Conservation (phyloP, 2,888 invertebrate genomes). For the Lithophane semibrunnea region DNA sequence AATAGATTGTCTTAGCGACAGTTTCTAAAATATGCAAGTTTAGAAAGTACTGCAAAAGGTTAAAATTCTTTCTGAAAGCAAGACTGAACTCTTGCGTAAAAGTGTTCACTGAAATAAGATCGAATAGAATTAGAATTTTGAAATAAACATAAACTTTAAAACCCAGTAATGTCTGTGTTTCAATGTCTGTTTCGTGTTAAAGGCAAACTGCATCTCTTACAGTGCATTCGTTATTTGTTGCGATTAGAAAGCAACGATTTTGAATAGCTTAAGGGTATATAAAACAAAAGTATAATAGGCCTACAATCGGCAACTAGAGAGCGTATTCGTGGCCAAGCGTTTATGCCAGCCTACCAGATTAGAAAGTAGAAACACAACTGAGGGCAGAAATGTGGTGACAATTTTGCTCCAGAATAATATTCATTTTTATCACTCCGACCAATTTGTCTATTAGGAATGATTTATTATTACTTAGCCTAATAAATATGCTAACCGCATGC, state of each 20-base stretch:
- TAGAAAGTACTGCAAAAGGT: conserved; percentile 27
- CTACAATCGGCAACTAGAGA: conserved; percentile 81
- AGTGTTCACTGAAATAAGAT: conserved; percentile 12
- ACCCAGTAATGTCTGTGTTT: conserved; percentile 3
- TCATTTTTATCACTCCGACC: conserved; percentile 41
- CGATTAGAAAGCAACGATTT: conserved; percentile 82
- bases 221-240: conserved; percentile 68
- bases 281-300: conserved; percentile 83
- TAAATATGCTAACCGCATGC: conserved; percentile 47
- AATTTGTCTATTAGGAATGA: conserved; percentile 4
- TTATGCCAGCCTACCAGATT: conserved; percentile 81
- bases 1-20: conserved; percentile 10
- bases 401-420: conserved; percentile 60
- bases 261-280: conserved; percentile 79
- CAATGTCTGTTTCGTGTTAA: conserved; percentile 10
- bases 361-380: conserved; percentile 85
- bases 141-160: conserved; percentile 3
- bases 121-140: conserved; percentile 6
- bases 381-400: conserved; percentile 75
- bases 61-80: conserved; percentile 10
- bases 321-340: conserved; percentile 81
- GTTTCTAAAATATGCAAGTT: conserved; percentile 28
- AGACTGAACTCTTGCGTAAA: not conserved
- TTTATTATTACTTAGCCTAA: conserved; percentile 27
- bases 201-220: conserved; percentile 36